phyloP scores from a whole-genome alignment of 2,888 invertebrate genomes.

The Vesta saturnalis region DNA sequence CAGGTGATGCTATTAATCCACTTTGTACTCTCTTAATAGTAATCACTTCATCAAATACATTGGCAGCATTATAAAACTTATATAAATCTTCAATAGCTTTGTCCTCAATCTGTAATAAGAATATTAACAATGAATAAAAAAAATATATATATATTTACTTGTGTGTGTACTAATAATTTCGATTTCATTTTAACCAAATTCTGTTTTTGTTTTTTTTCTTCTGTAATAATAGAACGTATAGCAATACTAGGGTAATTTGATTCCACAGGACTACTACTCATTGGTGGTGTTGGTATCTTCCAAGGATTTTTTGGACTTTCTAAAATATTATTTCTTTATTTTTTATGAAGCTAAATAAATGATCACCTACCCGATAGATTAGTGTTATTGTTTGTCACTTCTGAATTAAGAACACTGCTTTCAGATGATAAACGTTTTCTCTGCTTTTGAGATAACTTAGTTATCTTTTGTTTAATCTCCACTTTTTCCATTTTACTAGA shows the following conservation, averaged over 20 bases:
- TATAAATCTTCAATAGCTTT: conserved; percentile 83
- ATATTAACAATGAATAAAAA: not conserved
- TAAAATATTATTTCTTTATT: conserved; percentile 35
- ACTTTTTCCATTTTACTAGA: conserved; percentile 49
- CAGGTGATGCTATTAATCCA: conserved; percentile 66
- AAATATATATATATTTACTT: conserved; percentile 65
- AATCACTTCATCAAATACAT: conserved; percentile 77
- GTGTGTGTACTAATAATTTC: conserved; percentile 78
- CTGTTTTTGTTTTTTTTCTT: conserved; percentile 78
- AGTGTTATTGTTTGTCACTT: not conserved
- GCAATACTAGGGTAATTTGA: conserved; percentile 46
- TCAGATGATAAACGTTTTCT: conserved; percentile 69
- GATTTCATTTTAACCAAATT: conserved; percentile 76
- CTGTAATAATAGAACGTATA: conserved; percentile 72
- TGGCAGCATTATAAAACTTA: conserved; percentile 77
- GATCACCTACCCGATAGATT: not conserved
- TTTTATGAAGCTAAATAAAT: not conserved
- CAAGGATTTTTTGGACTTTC: conserved; percentile 61
- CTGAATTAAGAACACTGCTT: conserved; percentile 54
- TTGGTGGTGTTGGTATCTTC: conserved; percentile 63
- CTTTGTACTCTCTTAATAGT: conserved; percentile 73
- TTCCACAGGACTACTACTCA: conserved; percentile 53
- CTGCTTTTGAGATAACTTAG: conserved; percentile 73
- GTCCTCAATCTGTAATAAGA: conserved; percentile 77
- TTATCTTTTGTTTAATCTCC: conserved; percentile 51